Conservation (phyloP, 1,140 invertebrate species). For the Protaetia brevitarsis region DNA sequence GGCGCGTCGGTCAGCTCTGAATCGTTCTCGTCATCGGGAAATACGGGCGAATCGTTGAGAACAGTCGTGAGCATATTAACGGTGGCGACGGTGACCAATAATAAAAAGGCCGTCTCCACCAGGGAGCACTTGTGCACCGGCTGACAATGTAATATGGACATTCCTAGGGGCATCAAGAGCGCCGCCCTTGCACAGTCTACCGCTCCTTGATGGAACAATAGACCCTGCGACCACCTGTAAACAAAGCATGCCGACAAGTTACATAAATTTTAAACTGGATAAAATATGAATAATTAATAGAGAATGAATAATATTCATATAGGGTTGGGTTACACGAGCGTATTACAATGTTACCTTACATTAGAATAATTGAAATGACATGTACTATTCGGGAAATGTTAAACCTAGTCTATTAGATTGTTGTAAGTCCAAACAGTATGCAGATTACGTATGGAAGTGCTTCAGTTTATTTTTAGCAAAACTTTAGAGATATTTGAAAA, state of each 20-base stretch:
- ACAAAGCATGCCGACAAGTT: not conserved
- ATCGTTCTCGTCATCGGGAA: slow-evolving; percentile 75
- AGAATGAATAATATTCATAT: not conserved
- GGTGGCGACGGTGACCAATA: slow-evolving; percentile 83
- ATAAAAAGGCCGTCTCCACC: slow-evolving; percentile 85
- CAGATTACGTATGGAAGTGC: too few relatives aligned
- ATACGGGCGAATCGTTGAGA: slow-evolving; percentile 84
- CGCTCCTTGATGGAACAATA: slow-evolving; percentile 81
- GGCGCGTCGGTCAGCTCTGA: slow-evolving; percentile 58
- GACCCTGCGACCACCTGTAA: slow-evolving; percentile 81
- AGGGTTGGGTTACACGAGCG: not conserved
- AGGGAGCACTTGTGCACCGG: slow-evolving; percentile 83
- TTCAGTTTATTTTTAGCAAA: too few relatives aligned
- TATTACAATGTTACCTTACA: too few relatives aligned
- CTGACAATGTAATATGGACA: slow-evolving; percentile 78
- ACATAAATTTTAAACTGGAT: not conserved
- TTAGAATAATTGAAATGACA: too few relatives aligned
- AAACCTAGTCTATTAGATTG: too few relatives aligned
- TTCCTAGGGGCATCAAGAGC: slow-evolving; percentile 74
- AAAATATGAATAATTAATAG: not conserved
- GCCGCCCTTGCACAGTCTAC: slow-evolving; percentile 81
- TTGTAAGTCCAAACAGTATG: too few relatives aligned
- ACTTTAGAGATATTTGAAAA: too few relatives aligned
- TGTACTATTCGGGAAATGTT: too few relatives aligned
- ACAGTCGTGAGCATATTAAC: slow-evolving; percentile 89